Conservation (phyloP, 2,113 vertebrate genomes). For the Clarias macrocephalus region DNA sequence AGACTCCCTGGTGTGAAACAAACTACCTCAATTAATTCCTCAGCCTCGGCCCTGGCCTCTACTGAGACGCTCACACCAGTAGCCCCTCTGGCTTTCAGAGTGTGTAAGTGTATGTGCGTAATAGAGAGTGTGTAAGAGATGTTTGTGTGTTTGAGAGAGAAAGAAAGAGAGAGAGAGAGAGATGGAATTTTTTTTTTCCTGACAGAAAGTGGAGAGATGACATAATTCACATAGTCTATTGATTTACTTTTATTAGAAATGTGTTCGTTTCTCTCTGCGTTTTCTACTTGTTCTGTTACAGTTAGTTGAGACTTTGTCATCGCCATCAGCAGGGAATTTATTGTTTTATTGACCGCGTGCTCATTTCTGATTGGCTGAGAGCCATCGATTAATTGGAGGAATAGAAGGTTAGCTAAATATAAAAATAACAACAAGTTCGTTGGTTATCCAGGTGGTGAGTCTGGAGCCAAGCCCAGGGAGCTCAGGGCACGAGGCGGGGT, state of each 20-base stretch:
- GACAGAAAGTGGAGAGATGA: background rate
- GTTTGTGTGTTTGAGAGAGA: conserved; percentile 2
- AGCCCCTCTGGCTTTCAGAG: conserved; percentile 55
- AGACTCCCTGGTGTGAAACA: conserved; percentile 76
- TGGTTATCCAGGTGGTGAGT: too few relatives aligned
- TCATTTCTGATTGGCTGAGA: background rate
- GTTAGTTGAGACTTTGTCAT: conserved; percentile 24
- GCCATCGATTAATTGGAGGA: background rate
- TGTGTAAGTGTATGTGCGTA: conserved; percentile 45
- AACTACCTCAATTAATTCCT: conserved; percentile 80
- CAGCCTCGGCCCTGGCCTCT: conserved; percentile 70
- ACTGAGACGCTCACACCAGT: conserved; percentile 59
- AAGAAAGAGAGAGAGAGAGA: background rate
- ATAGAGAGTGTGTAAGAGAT: conserved; percentile 24
- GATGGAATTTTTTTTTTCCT: background rate
- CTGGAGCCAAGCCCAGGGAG: too few relatives aligned
- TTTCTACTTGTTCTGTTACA: conserved; percentile 23
- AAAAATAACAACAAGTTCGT: too few relatives aligned
- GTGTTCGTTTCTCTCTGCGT: conserved; percentile 13
- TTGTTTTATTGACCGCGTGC: background rate
- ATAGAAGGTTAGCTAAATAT: background rate
- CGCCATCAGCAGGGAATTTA: conserved; percentile 19
- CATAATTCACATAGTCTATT: conserved; percentile 29
- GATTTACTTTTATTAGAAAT: conserved; percentile 35
- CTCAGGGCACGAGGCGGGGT: background rate